A percentile compares a stretch with the other conserved stretches of the same genome.
Conservation (phyloP, 2,113 vertebrate genomes). For the Lepisosteus osseus region DNA sequence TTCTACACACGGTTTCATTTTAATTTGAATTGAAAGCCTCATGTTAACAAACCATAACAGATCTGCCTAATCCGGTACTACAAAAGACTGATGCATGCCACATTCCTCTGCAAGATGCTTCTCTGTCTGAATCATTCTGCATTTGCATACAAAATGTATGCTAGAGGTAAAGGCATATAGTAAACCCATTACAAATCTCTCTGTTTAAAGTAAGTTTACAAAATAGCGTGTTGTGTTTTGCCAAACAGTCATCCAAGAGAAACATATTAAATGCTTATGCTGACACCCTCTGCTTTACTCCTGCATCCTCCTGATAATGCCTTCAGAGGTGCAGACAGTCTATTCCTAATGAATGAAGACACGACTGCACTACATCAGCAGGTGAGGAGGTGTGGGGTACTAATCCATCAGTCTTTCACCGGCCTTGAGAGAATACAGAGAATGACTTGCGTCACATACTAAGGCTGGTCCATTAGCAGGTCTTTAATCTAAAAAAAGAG, state of each 20-base stretch:
- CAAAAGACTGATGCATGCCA: constrained; percentile 65
- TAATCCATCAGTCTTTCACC: too few species aligned
- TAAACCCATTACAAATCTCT: constrained; percentile 60
- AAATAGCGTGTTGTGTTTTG: constrained; percentile 51
- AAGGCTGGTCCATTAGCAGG: constrained; percentile 11
- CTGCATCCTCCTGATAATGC: not conserved
- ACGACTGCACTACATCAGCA: constrained; percentile 27
- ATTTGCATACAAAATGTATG: constrained; percentile 70
- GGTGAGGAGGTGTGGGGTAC: constrained; percentile 22
- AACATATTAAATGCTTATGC: not conserved
- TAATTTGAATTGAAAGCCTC: constrained; percentile 69
- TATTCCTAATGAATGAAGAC: too few species aligned
- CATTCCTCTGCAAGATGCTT: constrained; percentile 46
- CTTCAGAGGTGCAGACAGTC: not conserved
- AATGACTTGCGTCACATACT: constrained; percentile 48
- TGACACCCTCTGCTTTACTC: not conserved
- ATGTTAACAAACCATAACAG: constrained; percentile 74
- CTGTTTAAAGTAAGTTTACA: constrained; percentile 56
- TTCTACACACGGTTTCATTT: constrained; percentile 71
- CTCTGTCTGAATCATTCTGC: constrained; percentile 63
- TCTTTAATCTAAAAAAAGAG: too few species aligned
- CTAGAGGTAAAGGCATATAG: constrained; percentile 72
- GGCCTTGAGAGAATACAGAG: constrained; percentile 21
- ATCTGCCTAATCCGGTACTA: constrained; percentile 67
- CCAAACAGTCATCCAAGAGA: not conserved